Evolutionary conservation across 2,113 vertebrate genomes (phyloP), one percentile per base, ranked within the genome.

Genomic region (Eupsittula cactorum): DNA sequence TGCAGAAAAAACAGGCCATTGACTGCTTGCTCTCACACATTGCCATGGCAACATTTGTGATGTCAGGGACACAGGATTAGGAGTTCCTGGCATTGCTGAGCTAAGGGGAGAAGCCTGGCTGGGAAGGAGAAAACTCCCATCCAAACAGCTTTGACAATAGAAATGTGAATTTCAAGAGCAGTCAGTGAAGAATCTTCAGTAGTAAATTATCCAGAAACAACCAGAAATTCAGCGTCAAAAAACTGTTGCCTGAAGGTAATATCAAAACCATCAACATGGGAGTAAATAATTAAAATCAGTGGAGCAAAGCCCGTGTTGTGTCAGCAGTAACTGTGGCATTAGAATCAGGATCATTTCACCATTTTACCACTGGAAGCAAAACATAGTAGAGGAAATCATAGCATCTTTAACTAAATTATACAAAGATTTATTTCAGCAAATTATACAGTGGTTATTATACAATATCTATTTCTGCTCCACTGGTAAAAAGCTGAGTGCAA

Each of bases 61-160:
- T 90, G 75, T 93, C 86, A 93, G 74, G 70, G 71, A 86, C 68
- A 81, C 0, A 11, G 81, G 89, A 96, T 92, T 92, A 93, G 90
- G 68, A 95, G 78, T 69, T 95, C 67, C 86, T 63, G 68, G 73
- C 33, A 85, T 20, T 0, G 0, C 29, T 76, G 31, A 90, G n/a
- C 64, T 77, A 68, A 89, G 79, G 86, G 86, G 55, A 87, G 76
- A 89, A 28, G 53, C 46, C 67, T 84, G 82, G n/a, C 88, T 86
- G 62, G 41, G 63, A 95, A 82, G 53, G 63, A 90, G 74, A 86
- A 81, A 86, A 68, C 73, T 93, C 86, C 53, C 83, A 75, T 90
- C 77, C 49, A 60, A 92, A 81, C 33, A 86, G 73, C 39, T 91
- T 82, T 1, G 62, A 90, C 76, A 90, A 37, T 2, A 87, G 79